Percentiles rank a stretch among this genome's conserved stretches.
phyloP scores from a whole-genome alignment of 92 coral and sea anemone species.

The Phenganax stokvisi region DNA sequence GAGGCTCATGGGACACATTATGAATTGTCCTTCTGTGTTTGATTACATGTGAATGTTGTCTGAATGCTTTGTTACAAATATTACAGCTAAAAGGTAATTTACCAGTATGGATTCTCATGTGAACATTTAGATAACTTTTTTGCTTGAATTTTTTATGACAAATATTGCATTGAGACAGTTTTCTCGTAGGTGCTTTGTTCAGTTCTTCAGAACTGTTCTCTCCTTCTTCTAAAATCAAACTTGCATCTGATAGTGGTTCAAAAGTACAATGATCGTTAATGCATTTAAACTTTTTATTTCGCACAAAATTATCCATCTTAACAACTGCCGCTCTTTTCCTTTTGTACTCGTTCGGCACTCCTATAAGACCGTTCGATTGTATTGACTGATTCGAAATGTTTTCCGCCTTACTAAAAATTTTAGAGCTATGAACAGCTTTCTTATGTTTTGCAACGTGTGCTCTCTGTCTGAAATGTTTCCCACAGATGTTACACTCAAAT shows the following conservation, averaged over 20 bases:
- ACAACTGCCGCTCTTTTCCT: no score
- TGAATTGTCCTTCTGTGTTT: slow-evolving; percentile 34
- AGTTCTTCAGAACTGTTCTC: neutral
- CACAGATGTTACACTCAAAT: slow-evolving; percentile 25
- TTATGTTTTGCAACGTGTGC: slow-evolving; percentile 5
- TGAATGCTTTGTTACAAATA: slow-evolving; percentile 38
- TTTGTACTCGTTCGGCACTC: no score
- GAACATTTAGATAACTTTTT: slow-evolving; percentile 33
- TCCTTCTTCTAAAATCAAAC: neutral
- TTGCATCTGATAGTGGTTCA: neutral
- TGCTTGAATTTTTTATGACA: slow-evolving; percentile 40
- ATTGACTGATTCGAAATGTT: neutral
- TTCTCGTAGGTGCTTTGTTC: neutral
- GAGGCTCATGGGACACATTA: slow-evolving; percentile 11
- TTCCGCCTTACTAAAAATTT: neutral
- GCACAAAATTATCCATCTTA: no score
- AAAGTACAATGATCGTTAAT: neutral
- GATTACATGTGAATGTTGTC: slow-evolving; percentile 24
- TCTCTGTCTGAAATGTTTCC: slow-evolving; percentile 6
- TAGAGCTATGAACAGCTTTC: neutral
- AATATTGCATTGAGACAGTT: slow-evolving; percentile 23
- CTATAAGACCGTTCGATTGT: no score
- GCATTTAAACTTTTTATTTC: no score
- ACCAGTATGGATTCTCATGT: slow-evolving; percentile 40
- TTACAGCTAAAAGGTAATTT: slow-evolving; percentile 24